Percentiles rank a stretch among this genome's conserved stretches.
These are phyloP conservation scores for Gyps fulvus DNA, from an alignment of 2,113 vertebrate species.

Conservation along the genomic window DNA sequence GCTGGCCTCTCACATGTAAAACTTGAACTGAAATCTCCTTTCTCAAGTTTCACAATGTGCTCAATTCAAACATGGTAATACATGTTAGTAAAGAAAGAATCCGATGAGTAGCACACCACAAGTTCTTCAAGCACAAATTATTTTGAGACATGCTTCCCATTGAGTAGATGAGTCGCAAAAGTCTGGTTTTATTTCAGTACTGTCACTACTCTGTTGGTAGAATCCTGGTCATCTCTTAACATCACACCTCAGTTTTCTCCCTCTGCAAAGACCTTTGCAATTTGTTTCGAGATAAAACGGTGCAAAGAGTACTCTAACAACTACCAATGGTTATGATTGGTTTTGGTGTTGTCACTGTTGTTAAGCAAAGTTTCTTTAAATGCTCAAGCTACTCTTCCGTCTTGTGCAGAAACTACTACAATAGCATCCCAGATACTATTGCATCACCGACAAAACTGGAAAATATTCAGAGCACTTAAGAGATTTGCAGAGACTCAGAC, in stretches of 20 bases:
- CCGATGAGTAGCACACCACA: rapidly evolving
- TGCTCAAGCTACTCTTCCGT: background rate
- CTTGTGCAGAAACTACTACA: background rate
- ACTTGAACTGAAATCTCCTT: background rate
- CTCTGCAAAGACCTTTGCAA: background rate
- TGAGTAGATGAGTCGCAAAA: background rate
- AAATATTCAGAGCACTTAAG: slow-evolving; percentile 1
- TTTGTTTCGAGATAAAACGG: background rate
- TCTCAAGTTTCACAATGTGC: background rate
- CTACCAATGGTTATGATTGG: background rate
- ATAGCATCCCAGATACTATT: background rate
- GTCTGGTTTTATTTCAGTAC: background rate
- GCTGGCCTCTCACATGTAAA: background rate
- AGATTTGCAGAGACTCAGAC: slow-evolving; percentile 4
- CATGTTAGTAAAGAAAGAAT: background rate
- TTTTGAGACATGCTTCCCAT: background rate
- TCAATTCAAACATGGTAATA: background rate
- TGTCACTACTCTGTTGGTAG: background rate
- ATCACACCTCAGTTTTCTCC: background rate
- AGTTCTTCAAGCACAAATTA: background rate
- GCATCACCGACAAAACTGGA: background rate
- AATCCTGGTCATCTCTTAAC: background rate
- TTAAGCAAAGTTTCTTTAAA: background rate
- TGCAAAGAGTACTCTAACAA: background rate
- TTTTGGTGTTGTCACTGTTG: background rate